Conservation (phyloP, 1,140 invertebrate genomes). For the Triops longicaudatus region DNA sequence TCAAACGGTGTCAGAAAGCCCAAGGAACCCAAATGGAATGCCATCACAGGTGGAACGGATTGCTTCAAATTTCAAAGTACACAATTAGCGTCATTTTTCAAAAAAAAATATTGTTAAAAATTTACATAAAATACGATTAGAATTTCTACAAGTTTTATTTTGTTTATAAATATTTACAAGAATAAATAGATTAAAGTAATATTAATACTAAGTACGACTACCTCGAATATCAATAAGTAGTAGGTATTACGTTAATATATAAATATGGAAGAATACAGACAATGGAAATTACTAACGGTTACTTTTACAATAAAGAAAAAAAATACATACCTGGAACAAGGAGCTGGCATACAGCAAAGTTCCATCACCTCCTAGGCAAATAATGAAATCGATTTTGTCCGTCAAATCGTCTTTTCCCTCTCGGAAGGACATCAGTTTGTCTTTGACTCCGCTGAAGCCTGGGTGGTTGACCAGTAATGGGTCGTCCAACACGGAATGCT, state of each 20-base stretch:
- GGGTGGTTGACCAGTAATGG: conserved; percentile 57
- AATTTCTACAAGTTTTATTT: conserved; percentile 18
- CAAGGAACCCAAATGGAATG: conserved; percentile 92
- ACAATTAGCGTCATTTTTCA: conserved; percentile 21
- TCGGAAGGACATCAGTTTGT: conserved; percentile 79
- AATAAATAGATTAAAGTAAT: no score
- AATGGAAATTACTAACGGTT: no score
- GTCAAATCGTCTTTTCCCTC: conserved; percentile 66
- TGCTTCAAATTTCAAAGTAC: conserved; percentile 51
- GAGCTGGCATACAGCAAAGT: conserved; percentile 89
- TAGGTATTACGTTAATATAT: no score
- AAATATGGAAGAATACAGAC: background rate
- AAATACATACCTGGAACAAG: conserved; percentile 55
- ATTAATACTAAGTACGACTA: no score
- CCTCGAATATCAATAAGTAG: no score
- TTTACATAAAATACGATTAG: background rate
- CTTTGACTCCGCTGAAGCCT: conserved; percentile 60
- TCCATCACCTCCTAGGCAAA: conserved; percentile 93
- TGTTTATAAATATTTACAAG: no score
- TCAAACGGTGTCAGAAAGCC: conserved; percentile 93
- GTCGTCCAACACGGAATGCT: conserved; percentile 79
- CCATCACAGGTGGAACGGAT: conserved; percentile 95
- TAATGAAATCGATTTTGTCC: conserved; percentile 93
- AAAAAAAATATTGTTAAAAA: background rate
- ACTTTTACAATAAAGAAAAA: background rate